Evolutionary conservation across 2,797 vertebrate genomes (phyloP).

Genomic region (Erpetoichthys calabaricus): DNA sequence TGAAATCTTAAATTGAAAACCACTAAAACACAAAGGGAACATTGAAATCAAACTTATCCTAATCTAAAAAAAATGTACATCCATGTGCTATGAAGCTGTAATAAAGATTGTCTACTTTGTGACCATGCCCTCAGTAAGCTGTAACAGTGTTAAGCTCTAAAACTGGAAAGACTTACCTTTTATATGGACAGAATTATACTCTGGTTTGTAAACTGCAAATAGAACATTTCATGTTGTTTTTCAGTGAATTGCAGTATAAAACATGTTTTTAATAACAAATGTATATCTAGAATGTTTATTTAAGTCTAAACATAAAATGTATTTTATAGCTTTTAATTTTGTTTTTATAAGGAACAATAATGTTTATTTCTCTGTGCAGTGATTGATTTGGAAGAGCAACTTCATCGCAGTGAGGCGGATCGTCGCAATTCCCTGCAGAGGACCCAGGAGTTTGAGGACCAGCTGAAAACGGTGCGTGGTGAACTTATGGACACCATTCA

Average conservation of each 20-base stretch:
- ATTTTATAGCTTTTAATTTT: background rate
- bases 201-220: background rate
- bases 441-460: conserved; percentile 64
- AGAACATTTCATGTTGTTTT: conserved; percentile 1
- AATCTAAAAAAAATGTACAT: too few relatives aligned
- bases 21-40: too few relatives aligned
- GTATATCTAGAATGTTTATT: background rate
- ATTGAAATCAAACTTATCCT: too few relatives aligned
- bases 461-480: conserved; percentile 63
- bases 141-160: too few relatives aligned
- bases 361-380: conserved; percentile 37
- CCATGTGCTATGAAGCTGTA: too few relatives aligned
- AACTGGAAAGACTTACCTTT: too few relatives aligned
- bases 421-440: conserved; percentile 65
- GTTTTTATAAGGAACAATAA: background rate
- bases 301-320: background rate
- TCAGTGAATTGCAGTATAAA: too few relatives aligned
- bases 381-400: conserved; percentile 69
- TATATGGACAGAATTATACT: background rate
- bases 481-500: conserved; percentile 66
- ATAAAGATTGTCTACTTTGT: too few relatives aligned
- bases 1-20: too few relatives aligned
- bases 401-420: conserved; percentile 59
- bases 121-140: too few relatives aligned
- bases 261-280: too few relatives aligned